These are phyloP conservation scores for Onychomys arenicola DNA, from an alignment of 2,797 vertebrate genomes.

Conservation along the genomic window DNA sequence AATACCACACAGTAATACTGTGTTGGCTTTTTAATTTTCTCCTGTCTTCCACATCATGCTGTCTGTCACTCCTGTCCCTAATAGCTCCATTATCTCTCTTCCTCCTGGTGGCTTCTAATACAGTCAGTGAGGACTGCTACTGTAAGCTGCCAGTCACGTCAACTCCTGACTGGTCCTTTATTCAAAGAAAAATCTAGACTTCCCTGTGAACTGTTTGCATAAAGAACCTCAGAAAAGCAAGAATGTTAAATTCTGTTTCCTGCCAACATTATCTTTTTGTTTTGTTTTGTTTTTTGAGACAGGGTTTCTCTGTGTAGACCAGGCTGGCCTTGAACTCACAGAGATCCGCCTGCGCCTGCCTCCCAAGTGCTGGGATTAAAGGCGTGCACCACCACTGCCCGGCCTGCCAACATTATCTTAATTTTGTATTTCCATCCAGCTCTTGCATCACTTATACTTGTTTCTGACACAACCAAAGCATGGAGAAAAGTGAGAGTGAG, in stretches of 20 bases:
- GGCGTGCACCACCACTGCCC: no score
- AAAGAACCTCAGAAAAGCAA: constrained; percentile 33
- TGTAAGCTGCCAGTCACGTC: background rate
- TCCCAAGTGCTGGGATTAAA: no score
- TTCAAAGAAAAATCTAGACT: background rate
- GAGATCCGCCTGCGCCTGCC: no score
- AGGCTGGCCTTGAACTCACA: no score
- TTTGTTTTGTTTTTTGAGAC: no score
- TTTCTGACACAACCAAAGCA: constrained; percentile 29
- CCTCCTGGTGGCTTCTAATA: background rate
- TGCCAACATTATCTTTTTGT: background rate
- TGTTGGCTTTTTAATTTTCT: background rate
- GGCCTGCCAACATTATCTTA: background rate
- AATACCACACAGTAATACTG: background rate
- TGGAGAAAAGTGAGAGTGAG: background rate
- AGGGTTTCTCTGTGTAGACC: no score
- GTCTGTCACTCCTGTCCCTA: background rate
- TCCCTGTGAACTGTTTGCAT: background rate
- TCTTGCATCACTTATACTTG: background rate
- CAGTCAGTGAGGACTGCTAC: background rate
- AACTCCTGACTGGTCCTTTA: background rate
- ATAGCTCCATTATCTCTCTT: background rate
- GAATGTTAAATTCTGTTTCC: constrained; percentile 9
- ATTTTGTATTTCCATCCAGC: background rate
- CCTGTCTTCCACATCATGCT: background rate